Evolutionary conservation across 2,797 vertebrate genomes (phyloP).

Genomic region (Leptoclinus maculatus): DNA sequence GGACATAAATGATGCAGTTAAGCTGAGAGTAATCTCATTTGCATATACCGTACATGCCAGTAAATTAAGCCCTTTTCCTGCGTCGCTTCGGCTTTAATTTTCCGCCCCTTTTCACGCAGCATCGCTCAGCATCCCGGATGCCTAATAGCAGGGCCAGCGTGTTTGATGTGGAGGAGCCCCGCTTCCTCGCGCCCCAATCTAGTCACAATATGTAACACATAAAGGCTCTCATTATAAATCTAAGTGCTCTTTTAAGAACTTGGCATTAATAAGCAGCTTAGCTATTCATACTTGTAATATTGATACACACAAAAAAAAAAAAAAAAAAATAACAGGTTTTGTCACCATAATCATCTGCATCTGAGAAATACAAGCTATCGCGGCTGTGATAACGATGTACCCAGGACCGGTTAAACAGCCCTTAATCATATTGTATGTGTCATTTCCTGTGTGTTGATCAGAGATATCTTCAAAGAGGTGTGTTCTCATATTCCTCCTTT

Average conservation of each 20-base stretch:
- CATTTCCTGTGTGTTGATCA: constrained; percentile 62
- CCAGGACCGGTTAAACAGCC: constrained; percentile 51
- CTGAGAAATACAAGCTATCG: constrained; percentile 51
- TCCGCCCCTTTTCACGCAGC: constrained; percentile 97
- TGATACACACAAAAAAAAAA: constrained; percentile 65
- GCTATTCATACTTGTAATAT: constrained; percentile 66
- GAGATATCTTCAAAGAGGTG: constrained; percentile 68
- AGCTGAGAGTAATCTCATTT: constrained; percentile 99
- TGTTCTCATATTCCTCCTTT: constrained; percentile 63
- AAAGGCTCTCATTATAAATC: constrained; percentile 94
- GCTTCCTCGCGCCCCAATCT: constrained; percentile 90
- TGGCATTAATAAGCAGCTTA: constrained; percentile 86
- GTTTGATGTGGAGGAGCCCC: constrained; percentile 95
- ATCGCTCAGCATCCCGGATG: constrained; percentile 89
- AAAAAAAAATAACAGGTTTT: constrained; percentile 9
- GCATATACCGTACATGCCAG: constrained; percentile 99
- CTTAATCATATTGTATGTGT: constrained; percentile 61
- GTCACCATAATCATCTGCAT: constrained; percentile 59
- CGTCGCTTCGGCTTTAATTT: constrained; percentile 99
- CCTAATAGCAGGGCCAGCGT: constrained; percentile 92
- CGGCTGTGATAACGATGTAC: constrained; percentile 61
- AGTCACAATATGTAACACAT: constrained; percentile 95
- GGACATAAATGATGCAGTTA: constrained; percentile 99
- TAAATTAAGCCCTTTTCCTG: constrained; percentile 99
- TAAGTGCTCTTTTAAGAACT: constrained; percentile 93